Percentiles rank a stretch among this genome's conserved stretches.
Conservation (phyloP, 1,140 invertebrate species). For the Matsumurasca onukii region DNA sequence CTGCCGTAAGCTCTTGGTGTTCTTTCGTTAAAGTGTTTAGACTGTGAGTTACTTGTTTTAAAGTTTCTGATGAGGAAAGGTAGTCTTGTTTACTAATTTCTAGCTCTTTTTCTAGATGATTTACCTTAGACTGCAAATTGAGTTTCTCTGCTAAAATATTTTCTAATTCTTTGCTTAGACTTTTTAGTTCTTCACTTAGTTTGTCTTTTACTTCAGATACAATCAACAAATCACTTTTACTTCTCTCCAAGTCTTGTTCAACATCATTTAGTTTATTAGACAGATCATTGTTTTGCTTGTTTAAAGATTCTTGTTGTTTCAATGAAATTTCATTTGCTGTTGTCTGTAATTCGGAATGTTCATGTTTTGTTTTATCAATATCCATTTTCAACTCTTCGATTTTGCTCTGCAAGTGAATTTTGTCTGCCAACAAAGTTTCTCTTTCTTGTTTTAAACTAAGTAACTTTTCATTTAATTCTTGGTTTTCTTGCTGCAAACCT, state of each 20-base stretch:
- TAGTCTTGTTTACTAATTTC: neutral
- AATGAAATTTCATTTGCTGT: no score
- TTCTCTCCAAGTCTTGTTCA: slow-evolving; percentile 14
- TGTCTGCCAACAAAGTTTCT: no score
- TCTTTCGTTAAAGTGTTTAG: slow-evolving; percentile 1
- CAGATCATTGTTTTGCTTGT: slow-evolving; percentile 13
- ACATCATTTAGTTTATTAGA: neutral
- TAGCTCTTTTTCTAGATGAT: neutral
- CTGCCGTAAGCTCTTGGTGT: neutral
- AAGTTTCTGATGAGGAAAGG: neutral
- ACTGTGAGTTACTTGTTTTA: neutral
- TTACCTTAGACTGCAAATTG: neutral
- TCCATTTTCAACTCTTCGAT: no score
- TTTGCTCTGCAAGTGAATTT: no score
- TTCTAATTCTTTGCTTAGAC: neutral
- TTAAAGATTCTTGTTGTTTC: neutral
- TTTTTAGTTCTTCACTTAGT: neutral
- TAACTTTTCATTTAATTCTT: no score
- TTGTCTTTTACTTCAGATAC: neutral
- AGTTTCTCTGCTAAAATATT: neutral
- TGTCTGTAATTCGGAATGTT: no score
- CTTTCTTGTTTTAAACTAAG: neutral
- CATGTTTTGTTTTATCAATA: no score
- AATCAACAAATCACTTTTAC: neutral
- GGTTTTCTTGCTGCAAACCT: no score